Conservation (phyloP, 2,888 invertebrate species). For the Diploptera punctata region DNA sequence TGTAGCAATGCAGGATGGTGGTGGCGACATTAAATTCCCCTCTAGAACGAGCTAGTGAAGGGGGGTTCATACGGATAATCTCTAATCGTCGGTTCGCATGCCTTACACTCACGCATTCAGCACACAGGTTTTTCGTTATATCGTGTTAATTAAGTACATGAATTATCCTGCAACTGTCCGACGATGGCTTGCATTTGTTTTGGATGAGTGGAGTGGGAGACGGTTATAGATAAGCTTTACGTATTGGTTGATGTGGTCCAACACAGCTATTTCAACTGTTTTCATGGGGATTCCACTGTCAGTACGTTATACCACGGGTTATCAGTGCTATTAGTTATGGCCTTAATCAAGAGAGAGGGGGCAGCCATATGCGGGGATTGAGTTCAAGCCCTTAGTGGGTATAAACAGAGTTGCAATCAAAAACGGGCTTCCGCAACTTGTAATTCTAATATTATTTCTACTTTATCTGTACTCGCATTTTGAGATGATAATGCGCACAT, state of each 20-base stretch:
- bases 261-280: conserved; percentile 3
- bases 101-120: conserved; percentile 15
- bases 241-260: background rate
- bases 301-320: background rate
- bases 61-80: too few relatives aligned
- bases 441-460: background rate
- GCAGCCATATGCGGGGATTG: too few relatives aligned
- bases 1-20: conserved; percentile 16
- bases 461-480: too few relatives aligned
- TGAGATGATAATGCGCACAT: too few relatives aligned
- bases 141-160: conserved; percentile 31
- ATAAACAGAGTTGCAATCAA: background rate
- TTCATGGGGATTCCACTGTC: conserved; percentile 20
- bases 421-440: background rate
- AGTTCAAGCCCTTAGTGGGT: background rate
- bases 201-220: background rate
- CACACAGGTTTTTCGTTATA: conserved; percentile 19
- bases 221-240: conserved; percentile 5
- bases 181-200: conserved; percentile 1
- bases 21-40: conserved; percentile 13
- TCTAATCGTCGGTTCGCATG: conserved; percentile 40
- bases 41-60: background rate
- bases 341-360: background rate
- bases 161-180: conserved; percentile 21
- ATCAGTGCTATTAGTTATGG: conserved; percentile 17